Evolutionary conservation across 2,888 invertebrate genomes (phyloP).

Genomic region (Kuschelorhynchus macadamiae): DNA sequence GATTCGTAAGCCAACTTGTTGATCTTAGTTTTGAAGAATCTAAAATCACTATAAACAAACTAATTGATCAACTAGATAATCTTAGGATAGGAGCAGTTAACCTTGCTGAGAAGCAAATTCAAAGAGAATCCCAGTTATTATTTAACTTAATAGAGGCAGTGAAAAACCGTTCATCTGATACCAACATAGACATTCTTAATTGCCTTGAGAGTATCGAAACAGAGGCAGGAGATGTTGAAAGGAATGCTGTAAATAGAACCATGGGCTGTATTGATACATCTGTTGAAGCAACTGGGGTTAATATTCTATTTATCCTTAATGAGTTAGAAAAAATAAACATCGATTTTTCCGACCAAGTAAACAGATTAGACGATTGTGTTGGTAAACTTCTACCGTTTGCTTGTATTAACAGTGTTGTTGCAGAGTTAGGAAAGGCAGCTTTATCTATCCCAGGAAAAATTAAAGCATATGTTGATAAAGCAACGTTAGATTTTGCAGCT

Average conservation of each 20-base stretch:
- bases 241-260: constrained; percentile 3
- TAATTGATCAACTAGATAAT: neutral
- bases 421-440: constrained; percentile 14
- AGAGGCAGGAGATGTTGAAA: neutral
- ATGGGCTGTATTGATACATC: constrained; percentile 13
- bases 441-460: constrained; percentile 13
- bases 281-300: neutral
- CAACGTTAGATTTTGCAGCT: neutral
- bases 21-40: neutral
- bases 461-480: constrained; percentile 10
- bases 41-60: neutral
- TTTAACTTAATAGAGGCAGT: constrained; percentile 13
- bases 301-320: constrained; percentile 5
- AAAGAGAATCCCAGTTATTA: constrained; percentile 10
- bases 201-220: constrained; percentile 12
- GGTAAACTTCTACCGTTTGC: constrained; percentile 3
- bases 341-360: constrained; percentile 3
- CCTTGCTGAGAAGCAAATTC: constrained; percentile 1
- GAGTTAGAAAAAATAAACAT: constrained; percentile 10
- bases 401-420: constrained; percentile 15
- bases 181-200: constrained; percentile 1
- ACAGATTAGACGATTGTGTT: constrained; percentile 15
- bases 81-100: neutral
- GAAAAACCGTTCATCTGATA: constrained; percentile 1
- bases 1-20: constrained; percentile 8